Conservation (phyloP, 2,888 invertebrate species). For the Idaea biselata region DNA sequence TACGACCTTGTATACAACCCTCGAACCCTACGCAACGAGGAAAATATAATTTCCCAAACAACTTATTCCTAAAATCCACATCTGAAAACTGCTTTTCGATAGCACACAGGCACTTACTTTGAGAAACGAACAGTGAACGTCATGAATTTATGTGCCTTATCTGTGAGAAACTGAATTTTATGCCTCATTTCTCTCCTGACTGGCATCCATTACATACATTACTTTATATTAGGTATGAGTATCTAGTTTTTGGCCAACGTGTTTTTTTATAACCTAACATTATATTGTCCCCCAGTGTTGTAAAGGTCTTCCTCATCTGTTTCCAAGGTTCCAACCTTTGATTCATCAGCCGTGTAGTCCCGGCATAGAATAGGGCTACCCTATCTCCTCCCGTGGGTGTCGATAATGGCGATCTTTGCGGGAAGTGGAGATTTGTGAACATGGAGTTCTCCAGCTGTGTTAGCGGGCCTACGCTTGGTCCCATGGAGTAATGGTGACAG, state of each 20-base stretch:
- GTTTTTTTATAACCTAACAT: background rate
- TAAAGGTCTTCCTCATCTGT: too few species aligned
- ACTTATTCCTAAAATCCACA: background rate
- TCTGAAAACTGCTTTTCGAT: background rate
- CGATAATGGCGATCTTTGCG: too few species aligned
- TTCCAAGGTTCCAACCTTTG: too few species aligned
- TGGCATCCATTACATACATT: slow-evolving; percentile 1
- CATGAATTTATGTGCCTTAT: slow-evolving; percentile 6
- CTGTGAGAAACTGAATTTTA: slow-evolving; percentile 8
- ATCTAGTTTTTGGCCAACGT: background rate
- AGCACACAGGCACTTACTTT: slow-evolving; percentile 2
- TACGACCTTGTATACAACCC: background rate
- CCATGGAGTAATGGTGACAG: too few species aligned
- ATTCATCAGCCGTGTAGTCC: too few species aligned
- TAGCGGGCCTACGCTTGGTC: too few species aligned
- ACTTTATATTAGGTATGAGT: background rate
- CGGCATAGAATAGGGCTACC: too few species aligned
- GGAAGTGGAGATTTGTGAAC: too few species aligned
- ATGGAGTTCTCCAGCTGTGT: too few species aligned
- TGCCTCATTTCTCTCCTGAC: slow-evolving; percentile 6
- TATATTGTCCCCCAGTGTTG: too few species aligned
- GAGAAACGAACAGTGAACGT: slow-evolving; percentile 5
- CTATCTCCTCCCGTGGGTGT: too few species aligned
- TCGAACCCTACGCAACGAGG: background rate
- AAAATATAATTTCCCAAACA: slow-evolving; percentile 3